Evolutionary conservation across 2,797 vertebrate species (phyloP), one percentile per base, ranked within the genome.

Genomic region (Gallinago nigripennis): DNA sequence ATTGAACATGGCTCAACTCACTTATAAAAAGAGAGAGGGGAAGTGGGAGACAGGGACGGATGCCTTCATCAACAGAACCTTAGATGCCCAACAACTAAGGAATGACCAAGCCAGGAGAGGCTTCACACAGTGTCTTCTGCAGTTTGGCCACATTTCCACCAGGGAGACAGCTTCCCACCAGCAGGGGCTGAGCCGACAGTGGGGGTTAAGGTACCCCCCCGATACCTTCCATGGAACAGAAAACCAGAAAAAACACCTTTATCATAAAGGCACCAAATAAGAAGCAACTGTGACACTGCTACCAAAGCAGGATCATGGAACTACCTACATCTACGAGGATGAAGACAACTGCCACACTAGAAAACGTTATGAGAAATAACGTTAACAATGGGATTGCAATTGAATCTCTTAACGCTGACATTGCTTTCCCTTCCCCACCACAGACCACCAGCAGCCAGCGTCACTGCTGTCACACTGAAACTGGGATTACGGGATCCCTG

Each of bases 71-170:
- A 16, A 3, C 51, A 60, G 48, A 50, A 39, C 2, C 14, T 4
- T 37, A 33, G 76, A 18, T 1, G 43, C 5, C 6, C 18, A 0
- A 5, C 30, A 15, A 27, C 12, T 1, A 2, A 10, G 6, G 4
- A 27, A 16, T 4, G 31, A 9, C 12, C 10, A 57, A 81, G 73
- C 2, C 41, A 8, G 9, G 25, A 12, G 19, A 25, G 18, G 58
- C 20, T 7, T 25, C 45, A 2, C 1, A 48, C 31, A 15, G 23
- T 0, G 4, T 9, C 24, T 53, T 20, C 63, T 20, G 24, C 35
- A n/a, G 68, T 19, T 4, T 30, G 24, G 6, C 13, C 25, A 2
- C 20, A 2, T 30, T 78, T 35, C 21, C 3, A 1, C 16, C 17
- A 25, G 30, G 1, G 14, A 64, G 53, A 28, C 19, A 11, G 75